Percentiles rank a stretch among this genome's conserved stretches.
These are phyloP conservation scores for Darevskia mixta DNA, from an alignment of 2,797 vertebrate genomes.

Conservation along the genomic window DNA sequence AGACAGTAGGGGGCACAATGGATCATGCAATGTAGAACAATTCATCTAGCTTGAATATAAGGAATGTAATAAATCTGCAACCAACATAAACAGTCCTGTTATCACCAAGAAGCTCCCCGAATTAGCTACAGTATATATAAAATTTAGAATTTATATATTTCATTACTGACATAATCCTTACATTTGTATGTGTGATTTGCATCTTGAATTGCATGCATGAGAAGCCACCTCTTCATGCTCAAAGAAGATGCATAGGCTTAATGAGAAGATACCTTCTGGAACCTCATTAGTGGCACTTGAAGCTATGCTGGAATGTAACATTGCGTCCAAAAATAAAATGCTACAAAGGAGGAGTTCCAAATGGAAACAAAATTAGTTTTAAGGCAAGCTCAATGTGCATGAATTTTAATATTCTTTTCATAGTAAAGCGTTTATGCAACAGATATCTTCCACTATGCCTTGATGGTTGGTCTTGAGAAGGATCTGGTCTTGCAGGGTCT, in stretches of 20 bases:
- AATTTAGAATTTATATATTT: not conserved
- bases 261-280: too few species aligned
- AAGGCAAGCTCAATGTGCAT: not conserved
- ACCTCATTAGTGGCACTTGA: too few species aligned
- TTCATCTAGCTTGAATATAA: not conserved
- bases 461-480: not conserved
- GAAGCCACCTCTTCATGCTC: not conserved
- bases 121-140: not conserved
- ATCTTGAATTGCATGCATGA: not conserved
- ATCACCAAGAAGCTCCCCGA: too few species aligned
- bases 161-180: not conserved
- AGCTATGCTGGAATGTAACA: too few species aligned
- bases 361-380: not conserved
- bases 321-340: too few species aligned
- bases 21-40: not conserved
- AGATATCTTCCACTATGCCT: not conserved
- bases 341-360: too few species aligned
- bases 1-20: conserved; percentile 36
- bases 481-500: not conserved
- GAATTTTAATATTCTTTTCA: not conserved
- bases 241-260: not conserved
- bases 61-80: not conserved
- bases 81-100: not conserved
- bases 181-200: not conserved
- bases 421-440: not conserved